Base-by-base conservation (phyloP, 1,140 invertebrate species). In the Papilio polyxenes region DNA sequence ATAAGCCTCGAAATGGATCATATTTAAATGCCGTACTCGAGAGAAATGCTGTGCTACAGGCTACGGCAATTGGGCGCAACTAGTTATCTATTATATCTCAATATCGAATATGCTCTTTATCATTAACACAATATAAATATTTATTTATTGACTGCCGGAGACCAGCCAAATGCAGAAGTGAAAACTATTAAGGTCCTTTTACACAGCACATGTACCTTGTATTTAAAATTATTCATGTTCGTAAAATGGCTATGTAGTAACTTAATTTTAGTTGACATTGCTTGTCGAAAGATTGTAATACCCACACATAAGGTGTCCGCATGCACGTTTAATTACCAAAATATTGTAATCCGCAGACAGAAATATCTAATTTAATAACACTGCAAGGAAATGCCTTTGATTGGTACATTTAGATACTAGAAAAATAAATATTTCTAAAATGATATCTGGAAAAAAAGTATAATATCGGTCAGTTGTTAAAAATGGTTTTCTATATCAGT, bases 51-150 rank as follows among this genome's bases (percentile, higher is more conserved):
- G 23, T 17, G 56, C 56, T 59, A 59, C 17, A n/a, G 81, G 85
- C 87, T 84, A 62, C 65, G 82, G 88, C 86, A 85, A 85, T 80
- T 80, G 80, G 77, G 82, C 69, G 83, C 83, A 81, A 85, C 81
- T 82, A 84, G 84, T 90, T 90, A 92, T 90, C 88, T 89, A 90
- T 92, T 90, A 90, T 88, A 93, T 93, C 90, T 92, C 83, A 87
- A 82, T 80, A 80, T 85, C 87, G 84, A 89, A 86, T 84, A 89
- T 84, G 83, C 85, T 91, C 81, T 89, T 91, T 91, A 87, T 91
- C 89, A 92, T 93, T 90, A 92, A 92, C 89, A 88, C 88, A 90
- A 89, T 88, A 90, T 90, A 89, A 91, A 90, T 91, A 89, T 92
- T 92, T 90, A 89, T 89, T 90, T 89, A 89, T 88, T 82, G 86